Base-by-base conservation (phyloP, 2,888 invertebrate genomes). In the Diplolepis rosae region DNA sequence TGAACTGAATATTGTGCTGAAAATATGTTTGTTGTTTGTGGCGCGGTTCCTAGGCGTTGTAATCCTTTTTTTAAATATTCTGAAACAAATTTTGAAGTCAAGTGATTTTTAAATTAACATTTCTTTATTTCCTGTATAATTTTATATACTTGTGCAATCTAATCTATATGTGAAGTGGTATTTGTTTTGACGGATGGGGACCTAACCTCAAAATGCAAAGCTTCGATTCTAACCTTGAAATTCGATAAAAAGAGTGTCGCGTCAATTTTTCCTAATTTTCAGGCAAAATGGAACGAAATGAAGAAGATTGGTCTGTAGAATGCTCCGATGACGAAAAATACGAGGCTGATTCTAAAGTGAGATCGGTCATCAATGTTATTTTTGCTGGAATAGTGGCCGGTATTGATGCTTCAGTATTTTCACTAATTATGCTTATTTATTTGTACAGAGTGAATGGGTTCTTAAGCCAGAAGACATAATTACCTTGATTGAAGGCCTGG, bases 381-480 rank as follows among this genome's bases (percentile, higher is more conserved):
- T 45, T 18, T 6, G 7, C n/a, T 18, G 15, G 9, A 45, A 9
- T 18, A 45, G 6, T 18, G 18, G 1, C 18, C 45, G 15, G 45
- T 45, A 18, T 45, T 45, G 45, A 18, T 9, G 18, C 18, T 9
- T 3, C 45, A 18, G 9, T 45, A 18, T 18, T 45, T 45, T 9
- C 7, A 18, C 9, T 45, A 45, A 45, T 45, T 9, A 45, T 45
- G 45, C 15, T 18, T 45, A 18, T 18, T 45, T 45, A 45, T 9
- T 45, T 45, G 15, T 18, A 6, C 66, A 88, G 88, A 81, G 80
- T 30, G 86, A 90, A 77, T 94, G 93, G 92, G 92, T 92, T 84
- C 93, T 94, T 0, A 90, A 92, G 39, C 91, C 94, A 0, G 92
- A 92, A 56, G 95, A 95, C 82, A 90, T 96, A 66, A 92, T 95